Percentiles rank a stretch among this genome's conserved stretches.
phyloP scores from a whole-genome alignment of 2,797 vertebrate genomes.

The Silurus aristotelis region DNA sequence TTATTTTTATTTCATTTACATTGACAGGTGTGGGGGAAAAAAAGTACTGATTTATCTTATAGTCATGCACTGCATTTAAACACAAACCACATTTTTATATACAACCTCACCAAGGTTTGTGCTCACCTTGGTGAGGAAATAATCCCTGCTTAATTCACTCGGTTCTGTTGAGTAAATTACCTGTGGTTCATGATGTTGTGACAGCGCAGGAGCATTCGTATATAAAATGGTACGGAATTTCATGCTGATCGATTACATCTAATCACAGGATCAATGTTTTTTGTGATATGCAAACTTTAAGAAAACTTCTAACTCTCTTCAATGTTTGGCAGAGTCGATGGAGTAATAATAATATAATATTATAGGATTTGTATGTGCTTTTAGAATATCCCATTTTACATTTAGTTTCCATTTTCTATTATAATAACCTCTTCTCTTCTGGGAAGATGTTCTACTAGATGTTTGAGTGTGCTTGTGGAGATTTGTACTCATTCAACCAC shows the following conservation, averaged over 20 bases:
- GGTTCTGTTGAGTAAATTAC: neutral
- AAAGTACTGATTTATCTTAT: too few species aligned
- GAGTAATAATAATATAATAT: neutral
- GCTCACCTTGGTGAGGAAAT: neutral
- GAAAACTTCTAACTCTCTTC: neutral
- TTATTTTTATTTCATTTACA: neutral
- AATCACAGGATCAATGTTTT: too few species aligned
- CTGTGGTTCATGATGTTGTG: neutral
- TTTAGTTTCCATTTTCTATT: too few species aligned
- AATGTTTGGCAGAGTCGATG: neutral
- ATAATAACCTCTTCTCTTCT: too few species aligned
- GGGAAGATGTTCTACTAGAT: too few species aligned
- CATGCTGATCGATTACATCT: neutral
- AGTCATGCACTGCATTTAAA: neutral
- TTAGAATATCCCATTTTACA: too few species aligned
- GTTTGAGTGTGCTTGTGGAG: too few species aligned
- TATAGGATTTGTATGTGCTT: too few species aligned
- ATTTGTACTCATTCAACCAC: too few species aligned
- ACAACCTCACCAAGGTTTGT: neutral
- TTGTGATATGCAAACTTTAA: neutral
- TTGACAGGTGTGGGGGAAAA: neutral
- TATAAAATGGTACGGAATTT: neutral
- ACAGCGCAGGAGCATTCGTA: neutral
- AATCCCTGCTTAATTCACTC: neutral
- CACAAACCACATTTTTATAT: neutral